Evolutionary conservation across 92 coral and sea anemone genomes (phyloP).

Genomic region (Porites lobata): DNA sequence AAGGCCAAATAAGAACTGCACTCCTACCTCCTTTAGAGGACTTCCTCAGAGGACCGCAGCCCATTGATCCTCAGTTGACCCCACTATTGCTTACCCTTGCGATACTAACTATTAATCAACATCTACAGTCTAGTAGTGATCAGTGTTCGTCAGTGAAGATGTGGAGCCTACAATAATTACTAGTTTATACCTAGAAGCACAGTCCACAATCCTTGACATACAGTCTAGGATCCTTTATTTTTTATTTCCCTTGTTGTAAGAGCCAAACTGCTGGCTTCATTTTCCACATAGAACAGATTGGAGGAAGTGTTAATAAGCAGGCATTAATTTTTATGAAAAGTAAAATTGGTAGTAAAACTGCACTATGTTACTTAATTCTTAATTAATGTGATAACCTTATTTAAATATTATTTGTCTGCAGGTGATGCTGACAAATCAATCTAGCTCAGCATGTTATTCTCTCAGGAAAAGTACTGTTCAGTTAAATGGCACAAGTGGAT

Average conservation of each 20-base stretch:
- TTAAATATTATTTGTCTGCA: not conserved
- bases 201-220: not conserved
- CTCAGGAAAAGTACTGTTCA: not conserved
- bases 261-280: not conserved
- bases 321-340: not conserved
- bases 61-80: too few relatives aligned
- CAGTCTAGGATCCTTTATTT: not conserved
- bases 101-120: too few relatives aligned
- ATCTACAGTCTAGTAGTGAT: too few relatives aligned
- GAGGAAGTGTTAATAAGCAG: not conserved
- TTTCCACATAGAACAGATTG: slow-evolving; percentile 1
- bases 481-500: slow-evolving; percentile 41
- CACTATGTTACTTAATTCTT: not conserved
- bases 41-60: too few relatives aligned
- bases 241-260: not conserved
- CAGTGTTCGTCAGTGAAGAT: not conserved
- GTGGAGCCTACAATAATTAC: not conserved
- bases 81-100: too few relatives aligned
- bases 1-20: too few relatives aligned
- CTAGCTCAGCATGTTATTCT: not conserved
- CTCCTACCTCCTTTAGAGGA: too few relatives aligned
- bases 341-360: not conserved
- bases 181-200: too few relatives aligned
- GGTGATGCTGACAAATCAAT: slow-evolving; percentile 11
- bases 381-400: not conserved